Evolutionary conservation across 2,888 invertebrate genomes (phyloP).

Genomic region (Toxonevra muliebris): DNA sequence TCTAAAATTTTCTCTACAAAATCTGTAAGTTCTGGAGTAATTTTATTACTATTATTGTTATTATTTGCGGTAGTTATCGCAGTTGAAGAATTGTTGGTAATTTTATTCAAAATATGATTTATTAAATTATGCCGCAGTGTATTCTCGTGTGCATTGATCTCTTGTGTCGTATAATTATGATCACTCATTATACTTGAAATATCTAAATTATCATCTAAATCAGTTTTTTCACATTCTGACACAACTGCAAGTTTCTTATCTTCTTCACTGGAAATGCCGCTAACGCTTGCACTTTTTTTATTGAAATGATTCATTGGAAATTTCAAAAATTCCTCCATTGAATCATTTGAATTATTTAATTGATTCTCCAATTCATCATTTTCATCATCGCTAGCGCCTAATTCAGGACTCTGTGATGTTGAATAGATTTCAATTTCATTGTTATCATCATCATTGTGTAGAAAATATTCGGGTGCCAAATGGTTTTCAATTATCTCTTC

Average conservation of each 20-base stretch:
- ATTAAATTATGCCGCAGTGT: conserved; percentile 38
- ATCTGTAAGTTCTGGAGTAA: conserved; percentile 36
- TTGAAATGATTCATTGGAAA: too few species aligned
- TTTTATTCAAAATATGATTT: conserved; percentile 41
- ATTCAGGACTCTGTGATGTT: not conserved
- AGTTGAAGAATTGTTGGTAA: not conserved
- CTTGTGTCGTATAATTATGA: conserved; percentile 51
- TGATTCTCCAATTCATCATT: not conserved
- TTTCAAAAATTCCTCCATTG: too few species aligned
- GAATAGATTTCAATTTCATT: not conserved
- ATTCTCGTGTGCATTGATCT: conserved; percentile 21
- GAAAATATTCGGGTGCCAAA: conserved; percentile 2
- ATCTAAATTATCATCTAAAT: conserved; percentile 27
- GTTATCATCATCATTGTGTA: conserved; percentile 10
- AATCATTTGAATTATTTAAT: too few species aligned
- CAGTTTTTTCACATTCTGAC: too few species aligned
- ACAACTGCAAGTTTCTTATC: too few species aligned
- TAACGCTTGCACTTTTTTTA: too few species aligned
- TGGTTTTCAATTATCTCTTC: conserved; percentile 41
- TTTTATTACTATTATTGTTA: conserved; percentile 7
- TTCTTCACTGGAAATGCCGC: too few species aligned
- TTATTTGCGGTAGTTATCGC: not conserved
- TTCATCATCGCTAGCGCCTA: not conserved
- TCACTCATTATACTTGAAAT: conserved; percentile 47
- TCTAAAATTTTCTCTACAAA: conserved; percentile 45